These are phyloP conservation scores for Parasteatoda tepidariorum DNA, from an alignment of 1,140 invertebrate species.

Conservation along the genomic window DNA sequence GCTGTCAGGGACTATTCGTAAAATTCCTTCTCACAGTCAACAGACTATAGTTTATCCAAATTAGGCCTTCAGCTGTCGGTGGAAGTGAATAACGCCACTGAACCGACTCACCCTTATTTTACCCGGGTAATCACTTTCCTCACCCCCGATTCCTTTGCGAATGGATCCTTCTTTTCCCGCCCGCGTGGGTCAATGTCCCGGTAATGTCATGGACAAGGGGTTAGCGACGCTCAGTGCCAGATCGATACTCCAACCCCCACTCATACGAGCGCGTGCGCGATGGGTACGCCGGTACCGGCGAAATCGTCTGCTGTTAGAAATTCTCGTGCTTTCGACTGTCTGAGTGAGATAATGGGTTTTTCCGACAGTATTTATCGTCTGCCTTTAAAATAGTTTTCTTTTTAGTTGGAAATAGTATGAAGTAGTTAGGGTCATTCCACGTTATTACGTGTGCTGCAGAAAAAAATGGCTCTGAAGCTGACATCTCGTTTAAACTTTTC, in stretches of 20 bases:
- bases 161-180: background rate
- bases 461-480: too few species aligned
- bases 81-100: slow-evolving; percentile 2
- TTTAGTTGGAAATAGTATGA: background rate
- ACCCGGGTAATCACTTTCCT: background rate
- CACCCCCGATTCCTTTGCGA: background rate
- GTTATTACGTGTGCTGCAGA: background rate
- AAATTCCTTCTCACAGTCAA: background rate
- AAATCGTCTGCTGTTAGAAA: slow-evolving; percentile 8
- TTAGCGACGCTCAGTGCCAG: background rate
- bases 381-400: background rate
- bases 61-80: slow-evolving; percentile 22
- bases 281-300: background rate
- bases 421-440: background rate
- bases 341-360: slow-evolving; percentile 33
- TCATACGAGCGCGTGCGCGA: background rate
- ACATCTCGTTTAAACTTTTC: background rate
- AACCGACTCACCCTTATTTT: background rate
- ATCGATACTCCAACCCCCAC: background rate
- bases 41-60: background rate
- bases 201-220: slow-evolving; percentile 29
- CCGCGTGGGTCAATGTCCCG: slow-evolving; percentile 24
- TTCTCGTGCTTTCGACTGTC: slow-evolving; percentile 10
- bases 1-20: background rate
- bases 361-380: background rate